Evolutionary conservation across 1,140 invertebrate species (phyloP).

Genomic region (Cyphomyrmex costatus): DNA sequence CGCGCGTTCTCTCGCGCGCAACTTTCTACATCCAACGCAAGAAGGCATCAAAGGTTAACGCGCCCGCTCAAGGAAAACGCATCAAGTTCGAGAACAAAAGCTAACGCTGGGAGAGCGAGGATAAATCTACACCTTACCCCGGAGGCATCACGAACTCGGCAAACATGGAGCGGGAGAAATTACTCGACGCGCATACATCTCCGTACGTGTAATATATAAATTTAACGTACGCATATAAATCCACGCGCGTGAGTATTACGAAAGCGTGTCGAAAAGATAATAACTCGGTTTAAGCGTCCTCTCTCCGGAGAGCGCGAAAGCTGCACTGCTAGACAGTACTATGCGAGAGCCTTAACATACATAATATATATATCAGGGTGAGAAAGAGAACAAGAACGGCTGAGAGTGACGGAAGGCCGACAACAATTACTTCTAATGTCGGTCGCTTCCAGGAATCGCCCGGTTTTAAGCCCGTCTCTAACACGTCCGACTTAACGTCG

Average conservation of each 20-base stretch:
- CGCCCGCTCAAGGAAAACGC: constrained; percentile 56
- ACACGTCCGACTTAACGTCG: constrained; percentile 35
- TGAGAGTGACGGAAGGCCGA: constrained; percentile 31
- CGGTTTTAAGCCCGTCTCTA: constrained; percentile 43
- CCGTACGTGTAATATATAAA: constrained; percentile 55
- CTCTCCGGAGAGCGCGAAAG: constrained; percentile 14
- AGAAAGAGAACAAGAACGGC: not conserved
- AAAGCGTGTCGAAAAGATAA: constrained; percentile 63
- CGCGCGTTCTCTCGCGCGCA: not conserved
- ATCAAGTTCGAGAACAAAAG: constrained; percentile 60
- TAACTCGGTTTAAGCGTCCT: constrained; percentile 58
- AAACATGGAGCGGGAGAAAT: constrained; percentile 53
- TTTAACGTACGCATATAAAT: constrained; percentile 65
- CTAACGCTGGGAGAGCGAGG: constrained; percentile 42
- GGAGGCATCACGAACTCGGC: constrained; percentile 62
- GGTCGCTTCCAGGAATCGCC: constrained; percentile 44
- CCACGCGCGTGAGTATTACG: constrained; percentile 41
- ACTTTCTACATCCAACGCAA: constrained; percentile 14
- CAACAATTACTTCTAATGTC: constrained; percentile 54
- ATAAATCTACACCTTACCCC: constrained; percentile 63
- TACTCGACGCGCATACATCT: constrained; percentile 18
- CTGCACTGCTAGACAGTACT: not conserved
- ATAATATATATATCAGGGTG: not conserved
- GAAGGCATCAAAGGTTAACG: constrained; percentile 51
- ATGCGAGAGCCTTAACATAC: not conserved